Evolutionary conservation across 2,113 vertebrate species (phyloP).

Genomic region (Myanophis thanlyinensis): DNA sequence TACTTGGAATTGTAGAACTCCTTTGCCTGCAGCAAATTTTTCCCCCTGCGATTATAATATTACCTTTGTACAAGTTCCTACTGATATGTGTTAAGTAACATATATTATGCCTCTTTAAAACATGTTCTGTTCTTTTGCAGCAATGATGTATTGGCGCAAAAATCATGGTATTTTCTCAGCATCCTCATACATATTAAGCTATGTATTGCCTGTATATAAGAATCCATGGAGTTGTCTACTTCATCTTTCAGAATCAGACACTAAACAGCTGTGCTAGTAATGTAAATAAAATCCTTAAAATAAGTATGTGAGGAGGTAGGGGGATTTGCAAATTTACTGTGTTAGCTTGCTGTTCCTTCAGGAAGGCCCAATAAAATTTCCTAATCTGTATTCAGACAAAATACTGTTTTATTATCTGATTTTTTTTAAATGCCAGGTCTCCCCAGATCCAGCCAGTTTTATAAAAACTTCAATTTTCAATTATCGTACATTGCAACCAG

Average conservation of each 20-base stretch:
- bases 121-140: not conserved
- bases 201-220: not conserved
- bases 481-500: conserved; percentile 3
- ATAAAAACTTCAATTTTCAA: conserved; percentile 14
- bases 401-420: not conserved
- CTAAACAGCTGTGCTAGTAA: not conserved
- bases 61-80: not conserved
- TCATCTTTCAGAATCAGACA: not conserved
- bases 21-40: not conserved
- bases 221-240: not conserved
- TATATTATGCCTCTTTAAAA: not conserved
- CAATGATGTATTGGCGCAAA: not conserved
- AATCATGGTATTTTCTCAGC: not conserved
- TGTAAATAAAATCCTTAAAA: not conserved
- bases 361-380: not conserved
- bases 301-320: not conserved
- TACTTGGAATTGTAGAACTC: not conserved
- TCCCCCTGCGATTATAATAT: not conserved
- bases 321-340: not conserved
- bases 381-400: conserved; percentile 9
- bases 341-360: not conserved
- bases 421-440: not conserved
- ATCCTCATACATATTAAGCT: not conserved
- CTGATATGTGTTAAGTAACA: not conserved
- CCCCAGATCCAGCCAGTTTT: not conserved